Conservation (phyloP, 1,140 invertebrate species). For the Metaphire vulgaris region DNA sequence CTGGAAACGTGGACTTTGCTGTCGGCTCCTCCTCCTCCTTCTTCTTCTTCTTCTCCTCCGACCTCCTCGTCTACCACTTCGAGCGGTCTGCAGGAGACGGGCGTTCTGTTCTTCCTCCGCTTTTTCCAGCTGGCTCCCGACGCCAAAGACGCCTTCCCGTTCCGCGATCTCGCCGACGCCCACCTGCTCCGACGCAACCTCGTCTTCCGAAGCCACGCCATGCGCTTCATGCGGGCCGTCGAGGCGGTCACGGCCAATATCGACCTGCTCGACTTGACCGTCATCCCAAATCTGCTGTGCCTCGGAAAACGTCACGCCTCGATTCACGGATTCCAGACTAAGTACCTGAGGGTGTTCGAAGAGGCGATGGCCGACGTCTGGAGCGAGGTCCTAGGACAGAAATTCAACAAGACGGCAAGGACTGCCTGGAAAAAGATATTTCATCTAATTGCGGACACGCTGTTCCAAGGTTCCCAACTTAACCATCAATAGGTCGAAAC, state of each 20-base stretch:
- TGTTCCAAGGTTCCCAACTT: not conserved
- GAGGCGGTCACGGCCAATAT: not conserved
- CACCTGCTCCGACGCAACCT: not conserved
- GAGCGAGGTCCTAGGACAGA: not conserved
- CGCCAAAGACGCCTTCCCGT: not conserved
- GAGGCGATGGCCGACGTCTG: not conserved
- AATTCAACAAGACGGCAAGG: not conserved
- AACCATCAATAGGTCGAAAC: too few species aligned
- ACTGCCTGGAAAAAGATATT: not conserved
- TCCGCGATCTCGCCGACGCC: not conserved
- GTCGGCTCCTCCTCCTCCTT: not conserved
- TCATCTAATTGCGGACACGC: not conserved
- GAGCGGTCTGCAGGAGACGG: not conserved
- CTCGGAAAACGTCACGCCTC: not conserved
- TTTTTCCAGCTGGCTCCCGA: not conserved
- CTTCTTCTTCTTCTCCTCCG: too few species aligned
- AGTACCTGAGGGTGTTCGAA: not conserved
- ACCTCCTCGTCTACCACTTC: too few species aligned
- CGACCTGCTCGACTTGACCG: not conserved
- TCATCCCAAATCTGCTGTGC: not conserved
- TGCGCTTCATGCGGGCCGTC: not conserved
- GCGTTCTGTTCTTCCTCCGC: not conserved
- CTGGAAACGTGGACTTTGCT: not conserved
- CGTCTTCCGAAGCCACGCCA: not conserved
- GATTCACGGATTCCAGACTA: not conserved